Conservation (phyloP, 2,888 invertebrate genomes). For the Drosophila rellima region DNA sequence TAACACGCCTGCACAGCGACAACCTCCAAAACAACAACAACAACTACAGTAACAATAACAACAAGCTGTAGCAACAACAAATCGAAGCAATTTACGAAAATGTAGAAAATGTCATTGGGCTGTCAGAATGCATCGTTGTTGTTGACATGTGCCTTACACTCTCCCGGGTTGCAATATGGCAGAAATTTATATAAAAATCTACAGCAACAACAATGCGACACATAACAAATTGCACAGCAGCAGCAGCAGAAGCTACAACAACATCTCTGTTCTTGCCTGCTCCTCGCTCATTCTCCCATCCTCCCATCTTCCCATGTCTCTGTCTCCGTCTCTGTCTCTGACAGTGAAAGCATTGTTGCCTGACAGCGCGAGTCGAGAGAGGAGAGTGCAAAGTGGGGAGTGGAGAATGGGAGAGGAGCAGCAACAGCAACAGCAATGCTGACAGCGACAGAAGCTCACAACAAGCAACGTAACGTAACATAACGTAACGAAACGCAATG, state of each 20-base stretch:
- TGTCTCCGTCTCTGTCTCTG: conserved; percentile 50
- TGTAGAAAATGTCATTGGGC: conserved; percentile 84
- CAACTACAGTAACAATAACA: conserved; percentile 12
- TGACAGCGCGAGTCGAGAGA: conserved; percentile 64
- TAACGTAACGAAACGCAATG: conserved; percentile 42
- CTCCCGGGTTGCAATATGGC: conserved; percentile 51
- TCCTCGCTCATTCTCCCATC: neutral
- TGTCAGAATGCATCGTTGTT: conserved; percentile 82
- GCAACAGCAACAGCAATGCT: conserved; percentile 23
- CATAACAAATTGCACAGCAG: conserved; percentile 62
- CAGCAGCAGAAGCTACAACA: conserved; percentile 47
- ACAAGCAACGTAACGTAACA: conserved; percentile 58
- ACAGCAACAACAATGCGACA: conserved; percentile 51
- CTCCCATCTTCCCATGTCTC: conserved; percentile 14
- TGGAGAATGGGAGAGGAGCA: conserved; percentile 11
- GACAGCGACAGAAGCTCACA: conserved; percentile 48
- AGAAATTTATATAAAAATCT: conserved; percentile 71
- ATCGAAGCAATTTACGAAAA: conserved; percentile 84
- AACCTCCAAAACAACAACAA: conserved; percentile 30
- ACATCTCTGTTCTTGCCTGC: conserved; percentile 1
- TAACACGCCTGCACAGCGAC: conserved; percentile 51
- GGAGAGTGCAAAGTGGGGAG: conserved; percentile 12
- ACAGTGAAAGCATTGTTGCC: conserved; percentile 82
- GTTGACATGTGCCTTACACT: conserved; percentile 71
- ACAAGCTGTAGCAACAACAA: conserved; percentile 57